A percentile compares a stretch with the other conserved stretches of the same genome.
These are phyloP conservation scores for Allolobophora icterica DNA, from an alignment of 2,888 invertebrate species.

Conservation along the genomic window DNA sequence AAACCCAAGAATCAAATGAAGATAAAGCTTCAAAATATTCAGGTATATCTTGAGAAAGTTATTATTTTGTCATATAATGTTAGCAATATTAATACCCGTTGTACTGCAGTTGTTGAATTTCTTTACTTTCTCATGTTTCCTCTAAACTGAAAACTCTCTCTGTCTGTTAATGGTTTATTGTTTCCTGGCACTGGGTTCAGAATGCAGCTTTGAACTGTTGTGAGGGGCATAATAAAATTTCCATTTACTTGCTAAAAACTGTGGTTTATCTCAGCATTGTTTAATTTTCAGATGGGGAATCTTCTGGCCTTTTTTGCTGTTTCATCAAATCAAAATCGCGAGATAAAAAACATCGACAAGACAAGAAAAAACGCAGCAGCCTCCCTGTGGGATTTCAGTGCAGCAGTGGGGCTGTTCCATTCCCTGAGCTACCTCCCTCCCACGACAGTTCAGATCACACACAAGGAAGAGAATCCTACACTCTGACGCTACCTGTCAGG, in stretches of 20 bases:
- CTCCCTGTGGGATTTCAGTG: slow-evolving; percentile 18
- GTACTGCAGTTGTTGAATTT: background rate
- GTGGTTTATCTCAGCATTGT: background rate
- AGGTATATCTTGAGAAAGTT: background rate
- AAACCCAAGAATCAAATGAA: background rate
- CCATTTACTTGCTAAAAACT: background rate
- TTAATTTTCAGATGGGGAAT: slow-evolving; percentile 3
- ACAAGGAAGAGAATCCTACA: slow-evolving; percentile 19
- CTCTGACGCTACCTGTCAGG: background rate
- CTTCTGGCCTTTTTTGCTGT: background rate
- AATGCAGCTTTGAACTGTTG: background rate
- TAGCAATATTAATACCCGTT: background rate
- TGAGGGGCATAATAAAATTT: background rate
- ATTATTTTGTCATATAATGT: background rate
- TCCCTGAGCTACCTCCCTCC: slow-evolving; percentile 4
- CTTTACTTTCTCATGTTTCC: background rate
- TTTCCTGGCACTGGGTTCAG: background rate
- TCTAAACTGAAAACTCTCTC: background rate
- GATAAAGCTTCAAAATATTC: background rate
- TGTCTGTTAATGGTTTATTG: background rate
- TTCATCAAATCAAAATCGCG: background rate
- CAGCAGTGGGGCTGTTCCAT: slow-evolving; percentile 25
- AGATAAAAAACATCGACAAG: background rate
- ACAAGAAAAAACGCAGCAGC: background rate
- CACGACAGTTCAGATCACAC: background rate